Conservation (phyloP, 2,797 vertebrate species). For the Megalops cyprinoides region DNA sequence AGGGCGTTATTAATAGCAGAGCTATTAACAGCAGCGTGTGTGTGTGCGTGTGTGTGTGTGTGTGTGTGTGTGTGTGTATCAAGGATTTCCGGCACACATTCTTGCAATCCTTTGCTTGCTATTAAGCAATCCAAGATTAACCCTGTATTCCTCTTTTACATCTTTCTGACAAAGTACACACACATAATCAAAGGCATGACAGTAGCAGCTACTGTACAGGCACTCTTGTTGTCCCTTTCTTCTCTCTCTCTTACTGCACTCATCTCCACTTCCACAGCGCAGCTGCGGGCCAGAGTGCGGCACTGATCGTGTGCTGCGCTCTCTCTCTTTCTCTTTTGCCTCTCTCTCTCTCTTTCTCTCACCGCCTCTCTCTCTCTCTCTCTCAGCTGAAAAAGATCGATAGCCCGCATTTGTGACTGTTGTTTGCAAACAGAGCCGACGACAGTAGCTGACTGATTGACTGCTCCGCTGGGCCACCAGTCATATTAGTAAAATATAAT, state of each 20-base stretch:
- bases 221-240: not conserved
- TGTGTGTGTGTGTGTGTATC: not conserved
- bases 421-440: not conserved
- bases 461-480: not conserved
- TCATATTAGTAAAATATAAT: not conserved
- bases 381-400: not conserved
- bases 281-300: not conserved
- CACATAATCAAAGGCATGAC: not conserved
- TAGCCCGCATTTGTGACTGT: not conserved
- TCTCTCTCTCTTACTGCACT: not conserved
- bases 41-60: not conserved
- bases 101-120: not conserved
- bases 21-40: too few relatives aligned
- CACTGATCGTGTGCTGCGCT: not conserved
- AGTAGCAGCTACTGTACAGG: not conserved
- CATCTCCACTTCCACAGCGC: not conserved
- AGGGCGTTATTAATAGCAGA: too few relatives aligned
- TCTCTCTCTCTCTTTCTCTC: not conserved
- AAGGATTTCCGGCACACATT: not conserved
- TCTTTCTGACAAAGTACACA: too few relatives aligned
- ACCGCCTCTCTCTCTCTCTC: not conserved
- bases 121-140: not conserved
- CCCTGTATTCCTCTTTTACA: not conserved
- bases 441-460: not conserved
- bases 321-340: not conserved